These are phyloP conservation scores for Callimorpha dominula DNA, from an alignment of 2,888 invertebrate genomes.

Conservation along the genomic window DNA sequence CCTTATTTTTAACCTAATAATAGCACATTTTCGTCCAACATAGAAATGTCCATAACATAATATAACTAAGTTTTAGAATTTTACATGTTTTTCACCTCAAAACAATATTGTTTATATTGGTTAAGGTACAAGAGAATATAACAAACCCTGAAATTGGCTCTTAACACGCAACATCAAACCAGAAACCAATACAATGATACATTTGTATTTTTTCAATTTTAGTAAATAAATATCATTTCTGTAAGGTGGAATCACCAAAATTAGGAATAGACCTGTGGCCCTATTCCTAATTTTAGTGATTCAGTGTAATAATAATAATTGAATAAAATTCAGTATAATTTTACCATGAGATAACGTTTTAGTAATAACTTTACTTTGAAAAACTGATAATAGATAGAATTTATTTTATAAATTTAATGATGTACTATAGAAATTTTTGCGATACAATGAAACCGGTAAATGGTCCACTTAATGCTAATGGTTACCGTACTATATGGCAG, in stretches of 20 bases:
- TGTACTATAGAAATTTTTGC: not conserved
- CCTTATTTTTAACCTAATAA: not conserved
- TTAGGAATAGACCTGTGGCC: not conserved
- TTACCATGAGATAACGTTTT: not conserved
- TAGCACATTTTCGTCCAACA: not conserved
- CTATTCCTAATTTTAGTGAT: too few species aligned
- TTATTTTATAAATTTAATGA: not conserved
- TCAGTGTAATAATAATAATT: too few species aligned
- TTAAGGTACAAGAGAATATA: not conserved
- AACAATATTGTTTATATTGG: slow-evolving; percentile 1
- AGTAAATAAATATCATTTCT: not conserved
- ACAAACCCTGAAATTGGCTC: not conserved
- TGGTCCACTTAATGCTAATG: not conserved
- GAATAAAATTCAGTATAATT: too few species aligned
- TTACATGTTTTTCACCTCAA: not conserved
- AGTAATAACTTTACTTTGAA: not conserved
- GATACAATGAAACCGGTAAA: not conserved
- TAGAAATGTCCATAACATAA: not conserved
- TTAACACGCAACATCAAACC: slow-evolving; percentile 1
- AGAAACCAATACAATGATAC: not conserved
- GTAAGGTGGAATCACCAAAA: not conserved
- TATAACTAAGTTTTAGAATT: not conserved
- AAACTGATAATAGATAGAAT: not conserved
- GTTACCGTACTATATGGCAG: not conserved
- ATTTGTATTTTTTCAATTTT: not conserved